These are phyloP conservation scores for Drosophila maculinotata DNA, from an alignment of 2,888 invertebrate genomes.

Conservation along the genomic window DNA sequence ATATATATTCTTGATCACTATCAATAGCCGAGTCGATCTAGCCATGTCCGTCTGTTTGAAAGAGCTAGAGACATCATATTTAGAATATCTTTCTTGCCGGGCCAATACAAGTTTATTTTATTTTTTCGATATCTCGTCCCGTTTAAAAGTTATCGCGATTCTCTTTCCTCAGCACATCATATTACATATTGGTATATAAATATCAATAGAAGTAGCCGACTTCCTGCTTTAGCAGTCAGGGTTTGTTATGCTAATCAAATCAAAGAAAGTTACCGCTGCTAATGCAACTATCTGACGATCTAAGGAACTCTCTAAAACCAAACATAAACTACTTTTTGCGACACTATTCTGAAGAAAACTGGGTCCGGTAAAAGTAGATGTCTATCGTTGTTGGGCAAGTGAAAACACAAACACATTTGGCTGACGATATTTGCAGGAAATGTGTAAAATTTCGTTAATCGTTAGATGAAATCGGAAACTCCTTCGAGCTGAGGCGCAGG, in stretches of 20 bases:
- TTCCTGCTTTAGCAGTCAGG: conserved; percentile 15
- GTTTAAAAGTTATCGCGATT: too few relatives aligned
- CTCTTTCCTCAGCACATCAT: neutral
- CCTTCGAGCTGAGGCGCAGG: conserved; percentile 39
- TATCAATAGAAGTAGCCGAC: conserved; percentile 33
- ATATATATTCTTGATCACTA: too few relatives aligned
- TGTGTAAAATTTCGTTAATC: conserved; percentile 67
- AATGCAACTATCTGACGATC: conserved; percentile 56
- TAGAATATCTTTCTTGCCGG: too few relatives aligned
- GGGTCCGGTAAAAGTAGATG: conserved; percentile 43
- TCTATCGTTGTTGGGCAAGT: conserved; percentile 48
- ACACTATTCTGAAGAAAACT: conserved; percentile 61
- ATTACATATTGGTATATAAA: conserved; percentile 7
- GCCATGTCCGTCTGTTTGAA: too few relatives aligned
- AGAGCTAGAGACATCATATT: too few relatives aligned
- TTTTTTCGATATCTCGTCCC: too few relatives aligned
- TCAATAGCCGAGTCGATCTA: too few relatives aligned
- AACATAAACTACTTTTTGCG: conserved; percentile 26
- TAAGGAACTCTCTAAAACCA: neutral
- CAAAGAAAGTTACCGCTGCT: conserved; percentile 70
- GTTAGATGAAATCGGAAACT: conserved; percentile 68
- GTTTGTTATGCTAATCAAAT: conserved; percentile 59
- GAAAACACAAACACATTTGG: conserved; percentile 70
- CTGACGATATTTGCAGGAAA: conserved; percentile 56
- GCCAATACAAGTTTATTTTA: too few relatives aligned